A percentile compares a stretch with the other conserved stretches of the same genome.
Conservation (phyloP, 1,140 invertebrate species). For the Muscidifurax raptorellus region DNA sequence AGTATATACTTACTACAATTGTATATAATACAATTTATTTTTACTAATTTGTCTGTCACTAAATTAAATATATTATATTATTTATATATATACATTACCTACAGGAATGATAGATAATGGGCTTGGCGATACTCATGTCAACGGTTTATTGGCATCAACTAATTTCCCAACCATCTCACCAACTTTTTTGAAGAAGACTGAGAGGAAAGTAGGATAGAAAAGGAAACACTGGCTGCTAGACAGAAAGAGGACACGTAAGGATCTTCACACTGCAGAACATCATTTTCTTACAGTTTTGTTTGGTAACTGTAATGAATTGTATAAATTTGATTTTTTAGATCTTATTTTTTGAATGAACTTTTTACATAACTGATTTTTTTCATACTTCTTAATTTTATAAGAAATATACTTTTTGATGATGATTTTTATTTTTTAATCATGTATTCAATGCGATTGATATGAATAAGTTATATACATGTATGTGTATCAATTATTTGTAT, state of each 20-base stretch:
- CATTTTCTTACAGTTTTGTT: neutral
- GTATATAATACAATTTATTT: no score
- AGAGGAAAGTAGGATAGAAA: neutral
- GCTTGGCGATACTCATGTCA: neutral
- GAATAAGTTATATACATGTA: neutral
- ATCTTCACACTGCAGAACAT: neutral
- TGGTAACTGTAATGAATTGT: neutral
- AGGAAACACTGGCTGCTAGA: neutral
- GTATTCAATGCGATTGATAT: neutral
- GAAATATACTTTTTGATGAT: neutral
- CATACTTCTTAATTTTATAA: neutral
- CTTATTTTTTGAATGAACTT: neutral
- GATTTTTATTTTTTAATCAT: neutral
- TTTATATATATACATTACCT: no score
- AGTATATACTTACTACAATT: no score
- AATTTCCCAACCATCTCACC: neutral
- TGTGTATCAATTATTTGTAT: no score
- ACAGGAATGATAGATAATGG: slow-evolving; percentile 3
- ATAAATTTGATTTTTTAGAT: neutral
- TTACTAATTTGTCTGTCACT: no score
- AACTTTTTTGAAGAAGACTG: neutral
- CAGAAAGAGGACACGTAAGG: neutral
- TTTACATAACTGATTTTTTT: neutral
- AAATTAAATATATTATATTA: no score
- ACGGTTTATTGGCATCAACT: neutral